Conservation (phyloP, 2,888 invertebrate species). For the Phymatocera aterrima region DNA sequence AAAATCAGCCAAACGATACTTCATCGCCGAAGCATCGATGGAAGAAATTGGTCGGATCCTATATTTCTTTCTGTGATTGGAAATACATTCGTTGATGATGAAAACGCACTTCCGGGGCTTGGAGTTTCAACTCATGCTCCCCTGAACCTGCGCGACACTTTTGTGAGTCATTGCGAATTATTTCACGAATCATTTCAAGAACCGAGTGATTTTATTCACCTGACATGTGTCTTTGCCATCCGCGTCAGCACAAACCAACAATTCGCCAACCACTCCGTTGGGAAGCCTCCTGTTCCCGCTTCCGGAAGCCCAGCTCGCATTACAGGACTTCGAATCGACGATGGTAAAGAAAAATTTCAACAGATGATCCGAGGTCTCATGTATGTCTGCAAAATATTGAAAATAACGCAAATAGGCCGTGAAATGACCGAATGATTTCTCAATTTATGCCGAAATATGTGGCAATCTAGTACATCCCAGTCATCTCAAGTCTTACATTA, state of each 20-base stretch:
- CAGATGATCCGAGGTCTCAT: constrained; percentile 68
- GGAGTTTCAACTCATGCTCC: background rate
- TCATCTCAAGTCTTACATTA: too few species aligned
- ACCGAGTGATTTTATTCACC: constrained; percentile 59
- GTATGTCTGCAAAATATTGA: constrained; percentile 62
- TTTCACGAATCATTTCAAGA: background rate
- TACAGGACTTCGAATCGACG: constrained; percentile 71
- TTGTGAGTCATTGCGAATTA: background rate
- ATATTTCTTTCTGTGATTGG: background rate
- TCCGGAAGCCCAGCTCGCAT: constrained; percentile 62
- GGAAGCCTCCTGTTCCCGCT: constrained; percentile 63
- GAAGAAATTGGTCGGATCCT: background rate
- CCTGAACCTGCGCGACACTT: background rate
- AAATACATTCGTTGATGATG: background rate
- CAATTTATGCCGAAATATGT: too few species aligned
- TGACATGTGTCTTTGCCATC: constrained; percentile 77
- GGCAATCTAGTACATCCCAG: too few species aligned
- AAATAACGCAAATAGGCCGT: background rate
- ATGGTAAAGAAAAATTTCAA: constrained; percentile 76
- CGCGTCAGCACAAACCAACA: constrained; percentile 78
- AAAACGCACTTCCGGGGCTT: background rate
- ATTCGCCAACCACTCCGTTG: constrained; percentile 74
- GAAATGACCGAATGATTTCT: background rate
- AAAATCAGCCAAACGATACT: background rate
- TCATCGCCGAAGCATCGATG: background rate